Percentiles rank a stretch among this genome's conserved stretches.
phyloP scores from a whole-genome alignment of 2,888 invertebrate genomes.

The Tetranychus truncatus region DNA sequence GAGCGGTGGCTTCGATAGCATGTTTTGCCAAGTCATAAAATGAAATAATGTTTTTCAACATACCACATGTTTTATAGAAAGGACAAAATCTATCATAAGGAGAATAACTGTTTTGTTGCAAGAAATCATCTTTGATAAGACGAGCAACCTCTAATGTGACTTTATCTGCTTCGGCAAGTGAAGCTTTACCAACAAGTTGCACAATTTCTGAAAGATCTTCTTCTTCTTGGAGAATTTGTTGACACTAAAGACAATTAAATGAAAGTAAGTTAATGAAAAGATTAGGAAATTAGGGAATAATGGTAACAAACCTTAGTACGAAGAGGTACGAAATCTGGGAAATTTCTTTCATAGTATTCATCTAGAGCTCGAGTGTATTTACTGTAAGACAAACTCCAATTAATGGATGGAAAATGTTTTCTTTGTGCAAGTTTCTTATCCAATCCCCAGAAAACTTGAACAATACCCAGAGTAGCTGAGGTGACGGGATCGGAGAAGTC shows the following conservation, averaged over 20 bases:
- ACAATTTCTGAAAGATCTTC: constrained; percentile 99
- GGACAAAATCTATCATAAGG: constrained; percentile 93
- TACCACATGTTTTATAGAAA: constrained; percentile 98
- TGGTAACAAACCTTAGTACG: constrained; percentile 59
- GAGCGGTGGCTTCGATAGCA: constrained; percentile 91
- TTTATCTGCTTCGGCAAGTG: constrained; percentile 94
- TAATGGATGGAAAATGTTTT: constrained; percentile 98
- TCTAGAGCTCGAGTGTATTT: constrained; percentile 97
- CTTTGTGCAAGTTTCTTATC: constrained; percentile 97
- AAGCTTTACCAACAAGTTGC: constrained; percentile 96
- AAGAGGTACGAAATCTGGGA: constrained; percentile 84
- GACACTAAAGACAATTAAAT: constrained; percentile 34
- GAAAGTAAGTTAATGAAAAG: constrained; percentile 7
- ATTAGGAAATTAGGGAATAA: not conserved
- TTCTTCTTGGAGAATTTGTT: constrained; percentile 92
- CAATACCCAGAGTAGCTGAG: constrained; percentile 87
- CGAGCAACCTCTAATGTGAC: constrained; percentile 97
- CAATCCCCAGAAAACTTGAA: constrained; percentile 83
- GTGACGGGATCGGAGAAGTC: constrained; percentile 99
- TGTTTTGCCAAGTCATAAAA: constrained; percentile 97
- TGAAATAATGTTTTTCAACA: constrained; percentile 91
- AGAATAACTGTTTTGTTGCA: constrained; percentile 97
- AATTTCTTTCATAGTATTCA: constrained; percentile 98
- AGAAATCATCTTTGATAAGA: constrained; percentile 92
- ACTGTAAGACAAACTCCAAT: constrained; percentile 98